Base-by-base conservation (phyloP, 2,797 vertebrate species). In the Linurgus olivaceus region DNA sequence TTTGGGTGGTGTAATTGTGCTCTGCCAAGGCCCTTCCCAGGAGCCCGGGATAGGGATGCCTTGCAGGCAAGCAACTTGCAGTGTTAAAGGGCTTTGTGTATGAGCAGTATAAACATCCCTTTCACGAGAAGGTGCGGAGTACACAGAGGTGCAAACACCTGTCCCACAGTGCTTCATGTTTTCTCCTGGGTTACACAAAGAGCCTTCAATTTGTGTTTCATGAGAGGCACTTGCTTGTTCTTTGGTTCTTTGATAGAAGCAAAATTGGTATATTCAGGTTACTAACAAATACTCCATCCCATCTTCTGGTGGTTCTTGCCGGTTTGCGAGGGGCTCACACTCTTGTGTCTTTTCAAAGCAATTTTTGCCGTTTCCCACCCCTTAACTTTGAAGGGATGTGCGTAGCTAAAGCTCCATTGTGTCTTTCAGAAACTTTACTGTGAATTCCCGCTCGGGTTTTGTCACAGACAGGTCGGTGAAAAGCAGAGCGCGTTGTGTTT, bases 401-500 rank as follows among this genome's bases (percentile, higher is more conserved):
- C 5, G 2, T 14, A 14, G 26, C 51, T 37, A 25, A 86, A 73
- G 9, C 54, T 25, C 71, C 0, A 0, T 8, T 5, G 19, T 10
- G 17, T 21, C 86, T 48, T 58, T 35, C 17, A 8, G 38, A 58
- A 40, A 9, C 24, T 73, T 6, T 2, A 7, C 24, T 42, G 54
- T 33, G 54, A 24, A 24, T 55, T 33, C 54, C n/a, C 54, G 54
- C 54, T 8, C 2, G 54, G 16, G 10, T 73, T 65, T 21, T 37
- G 35, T 38, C 40, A 2, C 16, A 7, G 12, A 2, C 8, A 1
- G 24, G 21, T 10, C 31, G 15, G 13, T 2, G 31, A 2, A 4
- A 1, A 18, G 26, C 61, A 2, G 0, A 23, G 70, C 20, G 3
- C 1, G n/a, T 0, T 7, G 38, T 4, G 28, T 26, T 44, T 10